Base-by-base conservation (phyloP, 2,113 vertebrate genomes). In the Lagopus muta region DNA sequence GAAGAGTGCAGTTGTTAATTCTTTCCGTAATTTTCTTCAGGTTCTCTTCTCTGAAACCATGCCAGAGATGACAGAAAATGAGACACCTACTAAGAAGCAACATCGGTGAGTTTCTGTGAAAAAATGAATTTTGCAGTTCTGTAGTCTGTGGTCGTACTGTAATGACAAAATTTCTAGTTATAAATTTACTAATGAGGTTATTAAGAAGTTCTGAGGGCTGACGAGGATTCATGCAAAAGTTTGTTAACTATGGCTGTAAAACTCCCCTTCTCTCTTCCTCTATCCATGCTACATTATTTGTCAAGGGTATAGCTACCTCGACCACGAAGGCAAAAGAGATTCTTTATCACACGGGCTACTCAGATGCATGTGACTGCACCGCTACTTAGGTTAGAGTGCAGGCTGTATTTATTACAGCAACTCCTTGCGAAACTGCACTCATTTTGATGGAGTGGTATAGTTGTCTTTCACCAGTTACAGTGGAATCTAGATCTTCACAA, bases 41-140 rank as follows among this genome's bases (percentile, higher is more conserved):
- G 97, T 95, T 89, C 90, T 97, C 97, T 92, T 98, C 94, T 95
- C 74, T 65, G 85, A 97, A 98, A 98, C 97, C 96, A 99, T 99
- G 99, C 99, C 99, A 98, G 99, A 99, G 98, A 99, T 99, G 98
- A 99, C 98, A 77, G 98, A 99, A 96, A 99, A 98, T 96, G 98
- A 98, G 95, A 98, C 98, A 95, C 97, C 98, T 92, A 98, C 97
- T 81, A 98, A 98, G 93, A 99, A 98, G 96, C 98, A 98, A 77
- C 98, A 98, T 89, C 97, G 99, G 99, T 99, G 97, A 98, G 98
- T 95, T 82, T 34, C 32, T 73, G 38, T 25, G 79, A 50, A 27
- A 18, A 15, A 52, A 48, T 8, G 0, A 7, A 25, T 52, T 73
- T 27, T 3, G 2, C 48, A 19, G 11, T 50, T 82, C 71, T 8